Evolutionary conservation across 1,140 invertebrate species (phyloP).

Genomic region (Drosophila rufa): DNA sequence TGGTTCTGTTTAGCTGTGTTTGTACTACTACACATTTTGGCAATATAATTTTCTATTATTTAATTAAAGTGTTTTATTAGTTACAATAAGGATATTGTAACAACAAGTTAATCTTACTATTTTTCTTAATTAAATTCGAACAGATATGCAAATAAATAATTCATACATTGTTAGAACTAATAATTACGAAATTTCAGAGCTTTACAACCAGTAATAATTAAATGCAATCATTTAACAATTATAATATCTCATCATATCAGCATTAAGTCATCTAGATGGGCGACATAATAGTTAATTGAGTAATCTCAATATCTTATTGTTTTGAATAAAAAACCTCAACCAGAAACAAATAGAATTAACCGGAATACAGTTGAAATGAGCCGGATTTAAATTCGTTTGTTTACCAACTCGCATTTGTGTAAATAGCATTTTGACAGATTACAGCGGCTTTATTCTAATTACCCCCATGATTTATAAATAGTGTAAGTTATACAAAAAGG

Average conservation of each 20-base stretch:
- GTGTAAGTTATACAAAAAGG: conserved; percentile 7
- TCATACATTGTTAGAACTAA: background rate
- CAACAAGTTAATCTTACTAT: too few species aligned
- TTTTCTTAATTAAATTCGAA: background rate
- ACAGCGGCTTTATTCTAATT: conserved; percentile 3
- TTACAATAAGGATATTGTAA: too few species aligned
- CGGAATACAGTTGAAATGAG: conserved; percentile 2
- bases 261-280: conserved; percentile 2
- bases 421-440: background rate
- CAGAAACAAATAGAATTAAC: background rate
- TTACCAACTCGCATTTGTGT: conserved; percentile 7
- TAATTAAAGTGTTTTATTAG: too few species aligned
- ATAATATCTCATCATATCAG: background rate
- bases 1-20: too few species aligned
- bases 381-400: conserved; percentile 20
- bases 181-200: background rate
- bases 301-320: conserved; percentile 7
- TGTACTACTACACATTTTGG: too few species aligned
- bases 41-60: too few species aligned
- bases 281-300: background rate
- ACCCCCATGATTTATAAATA: conserved; percentile 19
- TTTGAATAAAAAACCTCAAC: background rate
- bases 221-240: conserved; percentile 2
- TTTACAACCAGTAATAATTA: conserved; percentile 7
- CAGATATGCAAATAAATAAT: conserved; percentile 12